Conservation (phyloP, 2,888 invertebrate species). For the Coleophora flavipennella region DNA sequence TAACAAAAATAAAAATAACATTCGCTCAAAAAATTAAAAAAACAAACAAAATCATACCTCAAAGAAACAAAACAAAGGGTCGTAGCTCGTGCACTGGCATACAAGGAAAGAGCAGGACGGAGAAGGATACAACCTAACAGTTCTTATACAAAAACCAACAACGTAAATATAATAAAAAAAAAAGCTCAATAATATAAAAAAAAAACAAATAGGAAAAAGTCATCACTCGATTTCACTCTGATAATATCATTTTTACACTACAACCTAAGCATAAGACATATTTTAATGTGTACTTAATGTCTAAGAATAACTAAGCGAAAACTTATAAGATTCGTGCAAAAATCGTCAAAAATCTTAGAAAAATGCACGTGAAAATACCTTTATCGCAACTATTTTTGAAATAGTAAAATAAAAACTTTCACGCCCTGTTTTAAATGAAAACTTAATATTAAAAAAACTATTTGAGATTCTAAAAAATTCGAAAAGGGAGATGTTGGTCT, state of each 20-base stretch:
- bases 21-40: slow-evolving; percentile 25
- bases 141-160: slow-evolving; percentile 30
- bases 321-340: slow-evolving; percentile 26
- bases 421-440: slow-evolving; percentile 3
- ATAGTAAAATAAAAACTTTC: slow-evolving; percentile 58
- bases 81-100: slow-evolving; percentile 54
- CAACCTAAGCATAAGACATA: slow-evolving; percentile 41
- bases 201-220: slow-evolving; percentile 34
- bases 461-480: too few relatives aligned
- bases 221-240: slow-evolving; percentile 37
- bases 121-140: slow-evolving; percentile 32
- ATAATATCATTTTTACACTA: slow-evolving; percentile 55
- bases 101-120: slow-evolving; percentile 44
- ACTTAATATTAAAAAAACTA: slow-evolving; percentile 13
- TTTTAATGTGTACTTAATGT: slow-evolving; percentile 51
- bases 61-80: slow-evolving; percentile 41
- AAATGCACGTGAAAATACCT: slow-evolving; percentile 31
- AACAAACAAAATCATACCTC: slow-evolving; percentile 55
- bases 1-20: not conserved
- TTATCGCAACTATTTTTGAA: slow-evolving; percentile 60
- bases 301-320: slow-evolving; percentile 34
- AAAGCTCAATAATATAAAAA: slow-evolving; percentile 29
- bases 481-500: too few relatives aligned
- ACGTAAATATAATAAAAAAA: slow-evolving; percentile 26
- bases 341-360: not conserved